phyloP scores from a whole-genome alignment of 2,888 invertebrate species.

The Sturmia bella region DNA sequence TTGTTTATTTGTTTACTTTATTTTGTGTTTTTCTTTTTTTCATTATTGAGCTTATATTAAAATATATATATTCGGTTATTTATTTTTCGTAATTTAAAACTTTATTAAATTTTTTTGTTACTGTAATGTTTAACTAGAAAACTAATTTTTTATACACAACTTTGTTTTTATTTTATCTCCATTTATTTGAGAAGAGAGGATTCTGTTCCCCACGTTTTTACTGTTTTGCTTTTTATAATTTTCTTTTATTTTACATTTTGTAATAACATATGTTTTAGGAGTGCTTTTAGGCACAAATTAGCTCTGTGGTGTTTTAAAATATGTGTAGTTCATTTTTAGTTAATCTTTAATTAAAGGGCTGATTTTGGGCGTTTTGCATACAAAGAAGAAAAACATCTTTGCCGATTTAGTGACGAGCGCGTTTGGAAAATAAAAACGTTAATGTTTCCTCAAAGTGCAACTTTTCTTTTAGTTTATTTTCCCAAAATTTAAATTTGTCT shows the following conservation, averaged over 20 bases:
- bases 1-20: slow-evolving; percentile 56
- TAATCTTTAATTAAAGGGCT: slow-evolving; percentile 29
- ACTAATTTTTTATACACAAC: slow-evolving; percentile 68
- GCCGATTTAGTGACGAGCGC: background rate
- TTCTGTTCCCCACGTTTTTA: slow-evolving; percentile 44
- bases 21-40: slow-evolving; percentile 47
- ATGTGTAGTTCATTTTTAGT: slow-evolving; percentile 9
- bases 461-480: too few species aligned
- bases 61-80: slow-evolving; percentile 70
- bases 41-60: slow-evolving; percentile 70
- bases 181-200: slow-evolving; percentile 42
- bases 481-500: too few species aligned
- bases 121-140: slow-evolving; percentile 67
- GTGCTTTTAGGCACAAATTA: slow-evolving; percentile 53
- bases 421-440: background rate
- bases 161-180: slow-evolving; percentile 11
- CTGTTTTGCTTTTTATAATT: slow-evolving; percentile 3
- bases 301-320: slow-evolving; percentile 49
- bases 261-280: slow-evolving; percentile 46
- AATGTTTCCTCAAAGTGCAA: background rate
- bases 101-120: slow-evolving; percentile 38
- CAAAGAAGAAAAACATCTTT: too few species aligned
- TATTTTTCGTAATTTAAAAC: slow-evolving; percentile 67
- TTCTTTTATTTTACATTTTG: slow-evolving; percentile 57
- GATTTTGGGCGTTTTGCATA: slow-evolving; percentile 8